phyloP scores from a whole-genome alignment of 2,113 vertebrate species.

The Orthochromis malagaraziensis region DNA sequence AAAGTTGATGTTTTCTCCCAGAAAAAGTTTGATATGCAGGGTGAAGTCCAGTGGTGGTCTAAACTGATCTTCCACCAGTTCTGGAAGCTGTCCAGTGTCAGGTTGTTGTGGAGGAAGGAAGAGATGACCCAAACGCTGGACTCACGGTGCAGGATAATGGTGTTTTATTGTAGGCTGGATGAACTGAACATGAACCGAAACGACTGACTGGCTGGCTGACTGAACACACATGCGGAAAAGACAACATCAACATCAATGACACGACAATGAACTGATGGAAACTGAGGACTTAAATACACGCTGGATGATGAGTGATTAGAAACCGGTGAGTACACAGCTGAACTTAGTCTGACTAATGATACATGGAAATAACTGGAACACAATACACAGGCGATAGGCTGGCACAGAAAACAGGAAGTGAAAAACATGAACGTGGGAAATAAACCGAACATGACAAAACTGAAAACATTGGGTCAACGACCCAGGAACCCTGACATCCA shows the following conservation, averaged over 20 bases:
- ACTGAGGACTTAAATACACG: not conserved
- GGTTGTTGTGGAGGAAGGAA: not conserved
- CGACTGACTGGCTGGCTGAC: not conserved
- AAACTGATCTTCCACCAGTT: not conserved
- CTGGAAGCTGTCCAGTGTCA: not conserved
- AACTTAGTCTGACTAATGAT: not conserved
- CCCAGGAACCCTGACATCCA: not conserved
- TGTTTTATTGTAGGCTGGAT: not conserved
- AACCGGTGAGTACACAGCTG: not conserved
- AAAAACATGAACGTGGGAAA: not conserved
- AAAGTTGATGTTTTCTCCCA: not conserved
- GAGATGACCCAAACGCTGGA: not conserved
- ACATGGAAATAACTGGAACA: not conserved
- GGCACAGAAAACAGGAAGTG: not conserved
- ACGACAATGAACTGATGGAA: not conserved
- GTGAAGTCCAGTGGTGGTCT: not conserved
- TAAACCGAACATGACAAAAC: not conserved
- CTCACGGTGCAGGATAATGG: not conserved
- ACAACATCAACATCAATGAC: not conserved
- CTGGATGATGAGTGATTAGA: not conserved
- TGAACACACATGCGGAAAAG: not conserved
- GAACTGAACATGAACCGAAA: not conserved
- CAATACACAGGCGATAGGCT: not conserved
- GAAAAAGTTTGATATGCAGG: not conserved
- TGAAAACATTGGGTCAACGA: not conserved